Base-by-base conservation (phyloP, 2,113 vertebrate genomes). In the Periophthalmodon schlosseri region DNA sequence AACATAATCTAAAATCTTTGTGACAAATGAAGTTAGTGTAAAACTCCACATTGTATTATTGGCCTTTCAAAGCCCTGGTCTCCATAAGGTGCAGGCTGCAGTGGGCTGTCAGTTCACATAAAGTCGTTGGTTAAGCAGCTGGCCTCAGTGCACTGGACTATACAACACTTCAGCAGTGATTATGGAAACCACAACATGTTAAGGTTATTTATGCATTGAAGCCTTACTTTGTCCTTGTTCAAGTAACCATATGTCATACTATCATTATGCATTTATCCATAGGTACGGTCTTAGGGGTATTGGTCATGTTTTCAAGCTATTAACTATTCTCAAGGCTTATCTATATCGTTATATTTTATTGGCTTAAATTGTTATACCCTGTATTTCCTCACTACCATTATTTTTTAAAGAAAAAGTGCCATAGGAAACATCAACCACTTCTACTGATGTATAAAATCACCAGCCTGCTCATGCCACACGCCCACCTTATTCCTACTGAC, bases 81-180 rank as follows among this genome's bases (percentile, higher is more conserved):
- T 74, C n/a, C 23, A 4, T 58, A 39, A 7, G 18, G 46, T 76
- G 50, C 28, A 4, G 1, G 24, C 63, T 80, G 66, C 75, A 73
- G 69, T 16, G 21, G 54, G 56, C 69, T 67, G 75, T 76, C 68
- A 76, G 57, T 39, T 44, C n/a, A 33, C 8, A 70, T 80, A 56
- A 67, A 68, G 34, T 72, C 34, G 13, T 75, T 57, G 61, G 47
- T 46, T 28, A 57, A 67, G 46, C 44, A 52, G 36, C 70, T 68
- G 79, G 84, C 60, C 21, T 11, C 47, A 77, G 74, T 72, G 65
- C 3, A 7, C 52, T 50, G 46, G 63, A 68, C 36, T 47, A 52
- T 34, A 64, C 21, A 68, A 72, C 70, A 80, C 28, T 34, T 63
- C 60, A 63, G 24, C 60, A 10, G 28, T 63, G 60, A 63, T 63